phyloP scores from a whole-genome alignment of 2,797 vertebrate species.

The Sebastes matsubarae region DNA sequence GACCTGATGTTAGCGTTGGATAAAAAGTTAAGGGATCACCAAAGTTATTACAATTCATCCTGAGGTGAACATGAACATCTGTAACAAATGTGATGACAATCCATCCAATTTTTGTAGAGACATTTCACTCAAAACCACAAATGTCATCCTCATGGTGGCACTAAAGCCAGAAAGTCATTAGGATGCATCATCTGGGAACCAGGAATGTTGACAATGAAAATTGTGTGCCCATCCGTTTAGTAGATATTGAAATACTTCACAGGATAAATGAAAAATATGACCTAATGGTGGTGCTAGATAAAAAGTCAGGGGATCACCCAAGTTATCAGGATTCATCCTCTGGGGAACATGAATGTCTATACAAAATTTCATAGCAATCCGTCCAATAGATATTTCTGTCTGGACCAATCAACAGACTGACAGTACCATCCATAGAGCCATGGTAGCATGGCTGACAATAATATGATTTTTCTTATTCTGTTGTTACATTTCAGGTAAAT shows the following conservation, averaged over 20 bases:
- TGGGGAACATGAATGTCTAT: background rate
- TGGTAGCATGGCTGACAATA: background rate
- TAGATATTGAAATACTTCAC: background rate
- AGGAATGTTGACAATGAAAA: background rate
- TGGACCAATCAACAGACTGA: background rate
- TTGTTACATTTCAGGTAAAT: background rate
- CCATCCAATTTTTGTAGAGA: background rate
- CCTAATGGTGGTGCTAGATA: background rate
- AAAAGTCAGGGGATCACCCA: background rate
- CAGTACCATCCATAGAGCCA: background rate
- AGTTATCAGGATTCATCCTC: background rate
- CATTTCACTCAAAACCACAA: background rate
- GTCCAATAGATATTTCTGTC: background rate
- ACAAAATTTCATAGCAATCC: background rate
- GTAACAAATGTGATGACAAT: background rate
- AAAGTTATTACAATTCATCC: background rate
- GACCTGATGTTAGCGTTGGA: background rate
- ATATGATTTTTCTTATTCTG: background rate
- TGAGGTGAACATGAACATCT: background rate
- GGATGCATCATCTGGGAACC: background rate
- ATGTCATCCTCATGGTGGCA: background rate
- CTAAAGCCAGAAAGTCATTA: background rate
- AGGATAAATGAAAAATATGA: background rate
- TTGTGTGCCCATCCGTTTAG: background rate
- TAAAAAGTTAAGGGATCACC: background rate